Base-by-base conservation (phyloP, 2,113 vertebrate genomes). In the Tringa solitaria region DNA sequence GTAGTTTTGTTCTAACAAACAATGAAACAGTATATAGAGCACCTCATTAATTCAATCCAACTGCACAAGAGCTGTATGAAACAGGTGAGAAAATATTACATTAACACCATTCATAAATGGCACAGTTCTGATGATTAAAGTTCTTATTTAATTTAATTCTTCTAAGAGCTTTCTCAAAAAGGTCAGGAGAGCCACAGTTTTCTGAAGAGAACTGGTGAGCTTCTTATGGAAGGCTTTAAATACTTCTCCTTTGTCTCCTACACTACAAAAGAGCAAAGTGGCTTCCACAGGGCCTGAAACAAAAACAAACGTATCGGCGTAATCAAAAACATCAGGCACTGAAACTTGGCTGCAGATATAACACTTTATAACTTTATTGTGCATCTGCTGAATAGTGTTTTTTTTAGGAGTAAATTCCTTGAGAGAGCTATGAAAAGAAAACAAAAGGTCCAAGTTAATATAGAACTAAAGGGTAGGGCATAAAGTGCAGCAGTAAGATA, bases 1-100 rank as follows among this genome's bases (percentile, higher is more conserved):
- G 73, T 23, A 65, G 41, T 27, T 81, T 39, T 77, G 41, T 85
- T 95, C 79, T 74, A 91, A 90, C 39, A 80, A 95, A 92, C 46
- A 93, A 69, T 69, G 63, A 72, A 90, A 53, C 53, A 37, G 48
- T 70, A 39, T 35, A 33, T 46, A 35, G 33, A 59, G 45, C 22
- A 51, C 11, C 39, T 89, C 65, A 50, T 93, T 33, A 85, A 95
- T 63, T 83, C 70, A 68, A 13, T 57, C 33, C 37, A 91, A 69
- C 51, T 89, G 91, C 70, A 91, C 54, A 95, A 85, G 60, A 90
- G 84, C 32, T 1, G 1, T 28, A 64, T 12, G 27, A 87, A 79
- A 39, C 45, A 91, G 78, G 84, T 91, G 84, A 94, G 85, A 94
- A 97, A 90, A 90, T 43, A 85, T 6, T 90, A 74, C 87, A 88